These are phyloP conservation scores for Rhyzopertha dominica DNA, from an alignment of 1,140 invertebrate species.

Conservation along the genomic window DNA sequence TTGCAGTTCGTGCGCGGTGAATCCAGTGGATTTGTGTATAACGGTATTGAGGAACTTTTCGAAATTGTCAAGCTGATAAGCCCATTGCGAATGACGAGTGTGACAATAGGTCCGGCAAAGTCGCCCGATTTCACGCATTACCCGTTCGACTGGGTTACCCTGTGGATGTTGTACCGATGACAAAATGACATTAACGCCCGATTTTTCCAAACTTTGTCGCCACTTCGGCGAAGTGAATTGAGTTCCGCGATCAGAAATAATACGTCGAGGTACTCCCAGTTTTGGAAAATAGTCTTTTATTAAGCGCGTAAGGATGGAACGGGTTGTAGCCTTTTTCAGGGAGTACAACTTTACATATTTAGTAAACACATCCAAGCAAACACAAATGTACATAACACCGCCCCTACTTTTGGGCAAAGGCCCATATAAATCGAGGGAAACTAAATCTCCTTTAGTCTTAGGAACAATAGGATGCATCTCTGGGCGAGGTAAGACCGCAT, in stretches of 20 bases:
- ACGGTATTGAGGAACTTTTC: too few species aligned
- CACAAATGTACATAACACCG: slow-evolving; percentile 29
- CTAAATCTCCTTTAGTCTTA: slow-evolving; percentile 24
- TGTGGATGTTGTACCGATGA: slow-evolving; percentile 34
- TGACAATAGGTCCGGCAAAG: slow-evolving; percentile 35
- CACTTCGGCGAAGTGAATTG: slow-evolving; percentile 22
- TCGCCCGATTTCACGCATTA: slow-evolving; percentile 33
- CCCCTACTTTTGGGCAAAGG: slow-evolving; percentile 26
- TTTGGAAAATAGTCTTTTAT: slow-evolving; percentile 19
- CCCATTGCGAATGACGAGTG: too few species aligned
- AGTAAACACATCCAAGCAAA: too few species aligned
- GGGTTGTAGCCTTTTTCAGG: too few species aligned
- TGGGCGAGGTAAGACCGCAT: not conserved
- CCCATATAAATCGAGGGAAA: slow-evolving; percentile 35
- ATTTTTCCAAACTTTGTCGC: slow-evolving; percentile 16
- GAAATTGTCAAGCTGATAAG: too few species aligned
- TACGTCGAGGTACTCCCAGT: slow-evolving; percentile 10
- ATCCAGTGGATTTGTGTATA: too few species aligned
- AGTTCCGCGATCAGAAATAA: slow-evolving; percentile 24
- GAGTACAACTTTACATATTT: too few species aligned
- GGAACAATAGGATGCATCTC: slow-evolving; percentile 7
- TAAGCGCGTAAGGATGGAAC: slow-evolving; percentile 28
- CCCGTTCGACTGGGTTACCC: slow-evolving; percentile 31
- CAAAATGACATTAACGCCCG: slow-evolving; percentile 23
- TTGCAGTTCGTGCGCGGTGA: too few species aligned